Conservation (phyloP, 2,888 invertebrate species). For the Acheta domesticus region DNA sequence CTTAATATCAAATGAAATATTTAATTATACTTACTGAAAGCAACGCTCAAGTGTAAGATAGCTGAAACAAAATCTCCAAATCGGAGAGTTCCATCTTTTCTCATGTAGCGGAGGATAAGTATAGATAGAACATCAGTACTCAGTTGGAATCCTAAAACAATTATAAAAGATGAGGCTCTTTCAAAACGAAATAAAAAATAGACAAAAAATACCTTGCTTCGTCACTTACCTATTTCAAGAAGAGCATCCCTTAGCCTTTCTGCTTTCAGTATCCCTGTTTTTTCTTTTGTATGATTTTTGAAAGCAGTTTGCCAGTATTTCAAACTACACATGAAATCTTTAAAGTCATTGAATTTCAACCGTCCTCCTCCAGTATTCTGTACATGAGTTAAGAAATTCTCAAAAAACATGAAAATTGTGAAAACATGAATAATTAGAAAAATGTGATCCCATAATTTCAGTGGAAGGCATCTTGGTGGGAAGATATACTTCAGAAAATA, state of each 20-base stretch:
- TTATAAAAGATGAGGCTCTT: slow-evolving; percentile 22
- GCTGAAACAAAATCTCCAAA: slow-evolving; percentile 91
- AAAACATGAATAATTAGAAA: too few species aligned
- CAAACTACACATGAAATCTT: slow-evolving; percentile 85
- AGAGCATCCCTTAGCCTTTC: slow-evolving; percentile 81
- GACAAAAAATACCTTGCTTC: not conserved
- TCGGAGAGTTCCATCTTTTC: slow-evolving; percentile 86
- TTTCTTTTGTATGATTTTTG: slow-evolving; percentile 84
- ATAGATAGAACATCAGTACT: slow-evolving; percentile 80
- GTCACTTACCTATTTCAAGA: slow-evolving; percentile 66
- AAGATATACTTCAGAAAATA: too few species aligned
- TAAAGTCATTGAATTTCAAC: slow-evolving; percentile 79
- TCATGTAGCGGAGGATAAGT: slow-evolving; percentile 80
- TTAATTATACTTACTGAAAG: slow-evolving; percentile 67
- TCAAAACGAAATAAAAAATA: too few species aligned
- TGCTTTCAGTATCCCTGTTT: slow-evolving; percentile 82
- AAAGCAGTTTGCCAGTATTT: slow-evolving; percentile 90
- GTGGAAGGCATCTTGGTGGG: too few species aligned
- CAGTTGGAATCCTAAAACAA: slow-evolving; percentile 66
- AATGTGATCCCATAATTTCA: too few species aligned
- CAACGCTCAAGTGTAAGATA: slow-evolving; percentile 80
- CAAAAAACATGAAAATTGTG: not conserved
- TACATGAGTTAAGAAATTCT: slow-evolving; percentile 18
- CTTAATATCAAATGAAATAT: not conserved
- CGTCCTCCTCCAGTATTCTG: slow-evolving; percentile 75